These are phyloP conservation scores for Oasisia sp. DNA, from an alignment of 2,888 invertebrate genomes.

Conservation along the genomic window DNA sequence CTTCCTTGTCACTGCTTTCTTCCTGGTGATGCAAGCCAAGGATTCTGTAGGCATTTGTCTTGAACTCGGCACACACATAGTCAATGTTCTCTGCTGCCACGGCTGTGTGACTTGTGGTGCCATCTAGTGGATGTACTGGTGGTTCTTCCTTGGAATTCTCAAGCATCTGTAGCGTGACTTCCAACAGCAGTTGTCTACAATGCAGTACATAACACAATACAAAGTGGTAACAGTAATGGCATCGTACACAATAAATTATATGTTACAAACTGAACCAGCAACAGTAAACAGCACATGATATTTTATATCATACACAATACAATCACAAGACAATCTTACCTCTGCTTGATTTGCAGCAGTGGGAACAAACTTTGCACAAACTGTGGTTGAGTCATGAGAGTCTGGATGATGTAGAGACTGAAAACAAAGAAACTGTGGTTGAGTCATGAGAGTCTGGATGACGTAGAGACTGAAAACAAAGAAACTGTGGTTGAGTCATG, in stretches of 20 bases:
- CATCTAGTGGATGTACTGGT: conserved; percentile 24
- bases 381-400: conserved; percentile 22
- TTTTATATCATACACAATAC: too few relatives aligned
- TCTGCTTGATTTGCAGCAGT: neutral
- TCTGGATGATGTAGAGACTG: conserved; percentile 14
- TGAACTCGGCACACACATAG: conserved; percentile 28
- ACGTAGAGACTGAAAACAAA: too few relatives aligned
- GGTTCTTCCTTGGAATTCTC: conserved; percentile 22
- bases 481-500: too few relatives aligned
- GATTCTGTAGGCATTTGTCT: conserved; percentile 22
- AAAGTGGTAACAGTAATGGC: neutral
- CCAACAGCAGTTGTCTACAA: neutral
- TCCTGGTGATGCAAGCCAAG: neutral
- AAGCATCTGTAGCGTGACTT: conserved; percentile 27
- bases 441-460: too few relatives aligned
- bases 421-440: neutral
- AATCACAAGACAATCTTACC: neutral
- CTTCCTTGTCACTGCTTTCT: neutral
- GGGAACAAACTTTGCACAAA: neutral
- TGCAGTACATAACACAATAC: neutral
- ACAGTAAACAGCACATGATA: too few relatives aligned
- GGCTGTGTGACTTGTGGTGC: neutral
- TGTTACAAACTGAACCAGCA: too few relatives aligned
- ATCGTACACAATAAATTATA: neutral
- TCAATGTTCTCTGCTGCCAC: conserved; percentile 29